These are phyloP conservation scores for Actinopyga echinites DNA, from an alignment of 53 echinoderm and acorn worm species.

Conservation along the genomic window DNA sequence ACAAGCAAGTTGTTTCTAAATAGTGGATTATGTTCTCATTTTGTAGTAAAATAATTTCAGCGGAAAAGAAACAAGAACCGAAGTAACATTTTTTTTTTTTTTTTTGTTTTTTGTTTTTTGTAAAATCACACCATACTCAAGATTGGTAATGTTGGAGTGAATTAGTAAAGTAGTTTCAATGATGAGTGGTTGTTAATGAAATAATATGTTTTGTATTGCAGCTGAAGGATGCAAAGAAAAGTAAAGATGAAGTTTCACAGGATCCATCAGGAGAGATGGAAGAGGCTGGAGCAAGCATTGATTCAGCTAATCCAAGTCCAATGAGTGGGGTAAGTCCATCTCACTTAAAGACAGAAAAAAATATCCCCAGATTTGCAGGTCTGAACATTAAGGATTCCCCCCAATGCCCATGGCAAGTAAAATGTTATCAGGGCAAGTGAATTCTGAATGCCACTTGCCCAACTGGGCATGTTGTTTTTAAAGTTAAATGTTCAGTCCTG, in stretches of 20 bases:
- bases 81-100: no score
- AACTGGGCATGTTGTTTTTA: no score
- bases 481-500: no score
- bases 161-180: no score
- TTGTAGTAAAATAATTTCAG: not conserved
- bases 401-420: not conserved
- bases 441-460: no score
- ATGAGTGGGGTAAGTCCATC: constrained; percentile 89
- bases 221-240: constrained; percentile 81
- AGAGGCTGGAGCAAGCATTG: constrained; percentile 71
- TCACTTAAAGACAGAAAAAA: not conserved
- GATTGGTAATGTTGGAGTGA: no score
- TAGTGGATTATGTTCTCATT: not conserved
- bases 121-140: no score
- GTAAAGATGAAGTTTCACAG: constrained; percentile 58
- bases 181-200: no score
- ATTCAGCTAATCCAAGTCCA: constrained; percentile 90
- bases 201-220: not conserved
- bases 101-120: no score
- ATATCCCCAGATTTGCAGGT: no score
- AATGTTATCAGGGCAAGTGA: no score
- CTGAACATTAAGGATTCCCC: not conserved
- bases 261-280: constrained; percentile 74
- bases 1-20: not conserved
- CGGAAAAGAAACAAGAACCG: no score